Percentiles rank a stretch among this genome's conserved stretches.
These are phyloP conservation scores for Xylophagus ater DNA, from an alignment of 2,888 invertebrate genomes.

Conservation along the genomic window DNA sequence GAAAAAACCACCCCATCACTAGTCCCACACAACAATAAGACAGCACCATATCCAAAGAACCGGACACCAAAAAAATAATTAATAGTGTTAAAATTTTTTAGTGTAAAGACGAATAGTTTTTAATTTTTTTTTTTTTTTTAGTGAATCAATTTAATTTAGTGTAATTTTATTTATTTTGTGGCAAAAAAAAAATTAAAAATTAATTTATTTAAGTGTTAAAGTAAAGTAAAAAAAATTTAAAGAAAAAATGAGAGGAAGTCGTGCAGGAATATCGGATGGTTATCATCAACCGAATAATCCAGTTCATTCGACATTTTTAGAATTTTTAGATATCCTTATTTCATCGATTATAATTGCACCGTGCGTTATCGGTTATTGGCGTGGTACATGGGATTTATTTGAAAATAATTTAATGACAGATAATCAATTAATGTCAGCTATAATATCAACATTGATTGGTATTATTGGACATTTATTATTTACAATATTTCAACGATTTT, in stretches of 20 bases:
- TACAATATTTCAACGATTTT: slow-evolving; percentile 53
- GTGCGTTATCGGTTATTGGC: slow-evolving; percentile 75
- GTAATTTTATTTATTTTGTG: no score
- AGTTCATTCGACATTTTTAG: slow-evolving; percentile 45
- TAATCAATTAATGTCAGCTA: slow-evolving; percentile 48
- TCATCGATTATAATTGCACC: slow-evolving; percentile 65
- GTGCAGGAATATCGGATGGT: slow-evolving; percentile 16
- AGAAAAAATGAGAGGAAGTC: slow-evolving; percentile 24
- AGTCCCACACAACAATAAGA: no score
- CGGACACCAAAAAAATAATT: no score
- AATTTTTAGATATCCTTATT: slow-evolving; percentile 58
- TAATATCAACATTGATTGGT: slow-evolving; percentile 58
- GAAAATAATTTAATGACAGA: slow-evolving; percentile 58
- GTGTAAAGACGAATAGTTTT: no score
- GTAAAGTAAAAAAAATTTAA: no score
- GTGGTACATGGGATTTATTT: slow-evolving; percentile 74
- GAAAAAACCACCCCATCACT: no score
- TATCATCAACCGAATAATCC: slow-evolving; percentile 1
- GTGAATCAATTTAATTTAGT: no score
- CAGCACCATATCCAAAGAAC: no score
- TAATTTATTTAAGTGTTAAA: no score
- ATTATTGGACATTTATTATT: slow-evolving; percentile 57
- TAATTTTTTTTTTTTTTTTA: no score
- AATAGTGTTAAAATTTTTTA: no score
- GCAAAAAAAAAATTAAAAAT: no score